Percentiles rank a stretch among this genome's conserved stretches.
Conservation (phyloP, 2,113 vertebrate species). For the Paradoxurus hermaphroditus region DNA sequence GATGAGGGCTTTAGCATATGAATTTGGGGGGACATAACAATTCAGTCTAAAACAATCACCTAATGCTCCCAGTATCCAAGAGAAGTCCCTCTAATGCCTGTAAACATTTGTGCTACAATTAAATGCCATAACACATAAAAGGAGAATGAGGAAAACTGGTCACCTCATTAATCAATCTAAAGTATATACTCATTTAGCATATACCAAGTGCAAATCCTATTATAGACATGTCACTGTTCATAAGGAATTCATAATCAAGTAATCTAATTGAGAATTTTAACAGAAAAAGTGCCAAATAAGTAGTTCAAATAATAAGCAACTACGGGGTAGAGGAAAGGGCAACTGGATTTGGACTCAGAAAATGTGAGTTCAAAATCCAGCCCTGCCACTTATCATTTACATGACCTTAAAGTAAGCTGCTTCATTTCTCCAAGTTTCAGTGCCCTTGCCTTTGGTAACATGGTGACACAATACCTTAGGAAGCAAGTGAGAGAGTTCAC, state of each 20-base stretch:
- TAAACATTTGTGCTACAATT: background rate
- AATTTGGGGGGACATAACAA: background rate
- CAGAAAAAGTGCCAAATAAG: background rate
- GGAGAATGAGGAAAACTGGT: background rate
- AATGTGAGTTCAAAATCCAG: background rate
- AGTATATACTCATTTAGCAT: background rate
- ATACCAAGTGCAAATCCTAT: background rate
- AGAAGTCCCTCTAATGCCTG: background rate
- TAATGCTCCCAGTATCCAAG: background rate
- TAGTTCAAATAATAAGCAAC: background rate
- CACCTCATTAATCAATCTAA: background rate
- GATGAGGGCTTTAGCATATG: background rate
- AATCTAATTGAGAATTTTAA: background rate
- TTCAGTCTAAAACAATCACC: background rate
- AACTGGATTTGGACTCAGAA: background rate
- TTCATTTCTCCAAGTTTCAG: background rate
- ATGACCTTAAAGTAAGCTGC: background rate
- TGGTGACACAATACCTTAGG: background rate
- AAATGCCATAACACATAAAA: background rate
- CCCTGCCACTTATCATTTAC: background rate
- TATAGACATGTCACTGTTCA: background rate
- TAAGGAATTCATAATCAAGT: background rate
- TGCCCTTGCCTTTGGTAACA: background rate
- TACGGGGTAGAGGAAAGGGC: background rate
- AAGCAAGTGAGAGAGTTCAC: background rate